Base-by-base conservation (phyloP, 2,888 invertebrate genomes). In the Nomada goodeniana region DNA sequence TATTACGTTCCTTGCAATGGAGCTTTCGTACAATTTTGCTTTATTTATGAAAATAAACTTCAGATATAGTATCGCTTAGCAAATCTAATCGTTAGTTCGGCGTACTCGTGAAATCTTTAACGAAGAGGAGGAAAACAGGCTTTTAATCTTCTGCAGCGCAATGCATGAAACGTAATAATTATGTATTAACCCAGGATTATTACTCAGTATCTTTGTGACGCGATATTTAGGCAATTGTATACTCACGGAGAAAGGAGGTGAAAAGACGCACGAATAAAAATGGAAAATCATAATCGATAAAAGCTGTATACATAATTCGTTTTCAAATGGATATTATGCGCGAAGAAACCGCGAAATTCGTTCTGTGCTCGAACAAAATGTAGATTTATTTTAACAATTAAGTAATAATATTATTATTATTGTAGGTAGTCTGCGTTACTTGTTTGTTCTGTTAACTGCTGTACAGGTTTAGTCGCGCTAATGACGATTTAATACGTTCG, bases 361-460 rank as follows among this genome's bases (percentile, higher is more conserved):
- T 79, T 82, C 70, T 80, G 26, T 75, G 60, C 67, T 81, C 76
- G 76, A 63, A 69, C 57, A 77, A 85, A 82, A 71, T 1, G 67
- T 74, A 83, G 73, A 52, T 77, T 82, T 80, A 60, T 59, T 44
- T 44, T 4, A 53, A 79, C 80, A 75, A 86, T 77, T 83, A 79
- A 74, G 60, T 68, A 70, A 75, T 67, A 63, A 68, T 74, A 71
- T 64, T 72, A 75, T 72, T 73, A 63, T 57, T 75, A 60, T 61
- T 53, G 23, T 76, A 83, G 65, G 76, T 47, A 75, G 65, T 67
- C 65, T 83, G 75, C 69, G 74, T 83, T 85, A 80, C 61, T 85
- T 81, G 74, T 79, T 81, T 76, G 73, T 86, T 85, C 88, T 86
- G 83, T 88, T 88, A 88, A 89, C 84, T 87, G 84, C 82, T 85